These are phyloP conservation scores for Melanchra persicariae DNA, from an alignment of 2,888 invertebrate genomes.

Conservation along the genomic window DNA sequence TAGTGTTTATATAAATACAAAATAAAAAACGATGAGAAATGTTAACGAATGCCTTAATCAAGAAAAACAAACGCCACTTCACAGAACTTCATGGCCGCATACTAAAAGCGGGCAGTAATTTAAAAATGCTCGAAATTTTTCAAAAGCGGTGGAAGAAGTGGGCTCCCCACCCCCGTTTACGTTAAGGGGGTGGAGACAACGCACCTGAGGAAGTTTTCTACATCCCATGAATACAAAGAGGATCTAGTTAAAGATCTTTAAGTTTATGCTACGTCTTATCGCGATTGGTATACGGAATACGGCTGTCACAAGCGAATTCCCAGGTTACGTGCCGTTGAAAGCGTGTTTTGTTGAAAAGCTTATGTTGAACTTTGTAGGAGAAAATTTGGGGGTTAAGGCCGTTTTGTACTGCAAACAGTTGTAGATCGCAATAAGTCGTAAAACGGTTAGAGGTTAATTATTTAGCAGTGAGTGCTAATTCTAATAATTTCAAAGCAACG, in stretches of 20 bases:
- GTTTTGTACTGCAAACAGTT: not conserved
- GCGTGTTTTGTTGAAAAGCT: conserved; percentile 8
- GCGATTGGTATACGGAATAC: conserved; percentile 60
- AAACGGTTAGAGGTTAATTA: no score
- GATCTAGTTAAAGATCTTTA: conserved; percentile 73
- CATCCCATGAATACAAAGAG: conserved; percentile 87
- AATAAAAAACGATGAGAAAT: not conserved
- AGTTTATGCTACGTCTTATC: conserved; percentile 65
- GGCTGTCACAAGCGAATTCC: conserved; percentile 46
- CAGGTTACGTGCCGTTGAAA: conserved; percentile 20
- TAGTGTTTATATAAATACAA: no score
- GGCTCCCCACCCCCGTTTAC: conserved; percentile 33
- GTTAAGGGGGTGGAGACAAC: conserved; percentile 67
- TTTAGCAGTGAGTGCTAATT: not conserved
- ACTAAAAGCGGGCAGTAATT: conserved; percentile 77
- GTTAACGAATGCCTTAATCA: not conserved
- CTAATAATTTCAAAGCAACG: no score
- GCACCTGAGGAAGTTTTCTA: conserved; percentile 82
- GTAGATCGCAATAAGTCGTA: not conserved
- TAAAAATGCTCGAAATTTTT: conserved; percentile 83
- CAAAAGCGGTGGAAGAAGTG: conserved; percentile 71
- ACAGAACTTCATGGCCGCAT: conserved; percentile 68
- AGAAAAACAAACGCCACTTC: conserved; percentile 35
- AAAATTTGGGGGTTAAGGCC: not conserved
- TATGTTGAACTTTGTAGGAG: conserved; percentile 12